Evolutionary conservation across 2,888 invertebrate genomes (phyloP).

Genomic region (Eupithecia dodoneata): DNA sequence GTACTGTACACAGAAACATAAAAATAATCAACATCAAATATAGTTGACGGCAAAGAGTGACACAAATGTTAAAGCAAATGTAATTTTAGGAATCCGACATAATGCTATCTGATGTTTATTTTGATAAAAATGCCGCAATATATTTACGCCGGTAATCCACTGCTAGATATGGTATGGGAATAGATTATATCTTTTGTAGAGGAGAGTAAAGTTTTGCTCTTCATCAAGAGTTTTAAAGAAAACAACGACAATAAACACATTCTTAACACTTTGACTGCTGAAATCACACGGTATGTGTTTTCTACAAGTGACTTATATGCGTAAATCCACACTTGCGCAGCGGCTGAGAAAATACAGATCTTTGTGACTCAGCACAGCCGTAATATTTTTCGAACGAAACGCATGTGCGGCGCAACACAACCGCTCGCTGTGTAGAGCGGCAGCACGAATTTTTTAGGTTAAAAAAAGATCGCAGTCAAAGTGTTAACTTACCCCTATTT

Average conservation of each 20-base stretch:
- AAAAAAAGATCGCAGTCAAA: too few relatives aligned
- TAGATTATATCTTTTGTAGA: not conserved
- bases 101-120: slow-evolving; percentile 27
- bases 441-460: too few relatives aligned
- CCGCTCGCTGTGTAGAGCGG: too few relatives aligned
- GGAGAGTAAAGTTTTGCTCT: not conserved
- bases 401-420: too few relatives aligned
- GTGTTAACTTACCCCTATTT: too few relatives aligned
- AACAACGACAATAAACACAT: not conserved
- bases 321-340: too few relatives aligned
- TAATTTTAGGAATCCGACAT: slow-evolving; percentile 13
- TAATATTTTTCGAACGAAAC: too few relatives aligned
- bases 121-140: slow-evolving; percentile 61
- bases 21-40: slow-evolving; percentile 6
- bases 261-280: too few relatives aligned
- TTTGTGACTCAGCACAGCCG: too few relatives aligned
- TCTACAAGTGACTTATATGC: too few relatives aligned
- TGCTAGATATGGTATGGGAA: not conserved
- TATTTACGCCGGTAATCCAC: slow-evolving; percentile 14
- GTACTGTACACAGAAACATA: not conserved
- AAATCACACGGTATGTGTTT: too few relatives aligned
- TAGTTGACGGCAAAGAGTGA: not conserved
- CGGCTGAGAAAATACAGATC: too few relatives aligned
- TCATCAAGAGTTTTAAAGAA: not conserved
- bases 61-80: not conserved